Percentiles rank a stretch among this genome's conserved stretches.
These are phyloP conservation scores for Spongia lamella DNA, from an alignment of 37 sponge, comb jelly and placozoan species.

Conservation along the genomic window DNA sequence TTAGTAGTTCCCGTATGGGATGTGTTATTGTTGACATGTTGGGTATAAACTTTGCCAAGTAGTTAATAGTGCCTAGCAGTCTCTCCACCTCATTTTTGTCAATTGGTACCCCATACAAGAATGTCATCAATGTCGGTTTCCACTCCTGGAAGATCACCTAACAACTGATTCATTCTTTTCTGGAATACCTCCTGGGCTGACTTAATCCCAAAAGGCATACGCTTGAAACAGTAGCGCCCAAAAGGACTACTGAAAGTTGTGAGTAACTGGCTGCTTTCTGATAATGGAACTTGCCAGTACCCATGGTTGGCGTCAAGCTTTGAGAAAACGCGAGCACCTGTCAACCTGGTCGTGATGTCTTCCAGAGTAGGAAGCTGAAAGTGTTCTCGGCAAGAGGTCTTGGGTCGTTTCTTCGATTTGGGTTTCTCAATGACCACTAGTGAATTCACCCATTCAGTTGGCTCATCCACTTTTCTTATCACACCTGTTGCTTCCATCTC, in stretches of 20 bases:
- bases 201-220: constrained; percentile 4
- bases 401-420: constrained; percentile 17
- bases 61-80: too few relatives aligned
- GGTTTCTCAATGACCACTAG: constrained; percentile 9
- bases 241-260: background rate
- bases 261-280: background rate
- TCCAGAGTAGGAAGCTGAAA: too few relatives aligned
- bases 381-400: background rate
- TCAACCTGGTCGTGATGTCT: background rate
- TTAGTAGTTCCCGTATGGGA: too few relatives aligned
- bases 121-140: constrained; percentile 5
- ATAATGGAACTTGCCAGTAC: constrained; percentile 14
- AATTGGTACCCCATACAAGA: constrained; percentile 10
- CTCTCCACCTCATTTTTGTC: too few relatives aligned
- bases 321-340: background rate
- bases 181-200: constrained; percentile 10
- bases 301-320: constrained; percentile 21
- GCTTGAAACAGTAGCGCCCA: constrained; percentile 20
- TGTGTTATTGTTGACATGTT: too few relatives aligned
- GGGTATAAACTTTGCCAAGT: too few relatives aligned
- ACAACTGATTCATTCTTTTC: constrained; percentile 9
- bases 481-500: too few relatives aligned
- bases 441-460: constrained; percentile 4
- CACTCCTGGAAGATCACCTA: constrained; percentile 19
- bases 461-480: constrained; percentile 2